phyloP scores from a whole-genome alignment of 1,140 invertebrate genomes.

The Drosophila prosaltans region DNA sequence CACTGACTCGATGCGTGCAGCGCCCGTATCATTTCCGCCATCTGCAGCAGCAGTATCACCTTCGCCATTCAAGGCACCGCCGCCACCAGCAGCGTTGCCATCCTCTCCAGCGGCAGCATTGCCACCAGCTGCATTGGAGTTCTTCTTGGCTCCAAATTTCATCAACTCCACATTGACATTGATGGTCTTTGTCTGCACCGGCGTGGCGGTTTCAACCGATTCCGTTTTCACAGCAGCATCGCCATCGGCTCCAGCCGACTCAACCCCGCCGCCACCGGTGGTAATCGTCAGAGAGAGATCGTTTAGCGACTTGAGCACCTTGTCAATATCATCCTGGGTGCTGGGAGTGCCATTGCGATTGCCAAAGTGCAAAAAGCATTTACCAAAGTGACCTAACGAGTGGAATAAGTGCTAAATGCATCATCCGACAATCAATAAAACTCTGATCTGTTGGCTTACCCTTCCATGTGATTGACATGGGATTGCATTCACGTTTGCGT shows the following conservation, averaged over 20 bases:
- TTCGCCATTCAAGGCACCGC: conserved; percentile 50
- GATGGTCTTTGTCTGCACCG: conserved; percentile 75
- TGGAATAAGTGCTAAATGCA: background rate
- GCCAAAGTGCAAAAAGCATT: conserved; percentile 86
- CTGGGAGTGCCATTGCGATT: conserved; percentile 84
- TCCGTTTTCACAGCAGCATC: conserved; percentile 41
- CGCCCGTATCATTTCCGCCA: conserved; percentile 51
- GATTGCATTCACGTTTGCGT: conserved; percentile 85
- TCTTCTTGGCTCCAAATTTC: conserved; percentile 69
- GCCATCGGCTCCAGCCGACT: conserved; percentile 50
- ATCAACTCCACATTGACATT: conserved; percentile 74
- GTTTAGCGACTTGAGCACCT: conserved; percentile 85
- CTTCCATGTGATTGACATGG: conserved; percentile 86
- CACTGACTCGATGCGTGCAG: conserved; percentile 78
- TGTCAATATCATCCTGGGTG: conserved; percentile 84
- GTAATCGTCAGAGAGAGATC: conserved; percentile 83
- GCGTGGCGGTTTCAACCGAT: conserved; percentile 44
- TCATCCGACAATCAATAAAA: too few relatives aligned
- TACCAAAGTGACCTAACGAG: conserved; percentile 84
- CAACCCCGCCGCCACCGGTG: conserved; percentile 52
- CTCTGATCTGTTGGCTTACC: conserved; percentile 39
- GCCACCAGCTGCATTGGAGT: conserved; percentile 36
- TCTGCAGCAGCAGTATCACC: conserved; percentile 29
- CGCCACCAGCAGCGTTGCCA: conserved; percentile 45
- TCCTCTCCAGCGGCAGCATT: conserved; percentile 46